A percentile compares a stretch with the other conserved stretches of the same genome.
Evolutionary conservation across 2,888 invertebrate species (phyloP).

Genomic region (Camptogramma bilineatum): DNA sequence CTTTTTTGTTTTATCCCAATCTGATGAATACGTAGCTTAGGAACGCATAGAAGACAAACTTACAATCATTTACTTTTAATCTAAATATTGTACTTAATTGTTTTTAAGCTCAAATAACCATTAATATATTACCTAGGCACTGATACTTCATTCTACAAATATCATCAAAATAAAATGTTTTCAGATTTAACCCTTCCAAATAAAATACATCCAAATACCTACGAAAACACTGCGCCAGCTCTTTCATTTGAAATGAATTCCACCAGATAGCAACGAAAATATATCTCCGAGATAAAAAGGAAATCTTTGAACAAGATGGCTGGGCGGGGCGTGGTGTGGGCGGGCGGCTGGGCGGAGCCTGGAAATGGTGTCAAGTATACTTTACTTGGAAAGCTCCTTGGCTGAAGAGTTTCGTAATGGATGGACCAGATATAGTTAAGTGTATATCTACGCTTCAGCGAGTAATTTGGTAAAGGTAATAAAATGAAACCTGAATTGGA

Average conservation of each 20-base stretch:
- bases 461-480: constrained; percentile 42
- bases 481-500: constrained; percentile 36
- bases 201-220: constrained; percentile 24
- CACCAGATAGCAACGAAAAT: constrained; percentile 55
- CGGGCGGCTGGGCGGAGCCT: constrained; percentile 63
- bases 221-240: constrained; percentile 26
- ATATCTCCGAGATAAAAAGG: constrained; percentile 53
- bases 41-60: too few species aligned
- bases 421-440: constrained; percentile 44
- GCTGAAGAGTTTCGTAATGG: constrained; percentile 53
- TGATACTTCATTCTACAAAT: not conserved
- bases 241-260: constrained; percentile 47
- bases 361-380: constrained; percentile 70
- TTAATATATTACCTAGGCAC: too few species aligned
- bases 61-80: too few species aligned
- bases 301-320: constrained; percentile 44
- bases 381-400: constrained; percentile 57
- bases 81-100: too few species aligned
- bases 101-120: too few species aligned
- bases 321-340: constrained; percentile 57
- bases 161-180: constrained; percentile 2
- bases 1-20: too few species aligned
- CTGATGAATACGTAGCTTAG: too few species aligned
- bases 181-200: constrained; percentile 13
- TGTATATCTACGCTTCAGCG: constrained; percentile 32